Evolutionary conservation across 2,113 vertebrate species (phyloP), one percentile per base, ranked within the genome.

Genomic region (Thalassarche chlororhynchos): DNA sequence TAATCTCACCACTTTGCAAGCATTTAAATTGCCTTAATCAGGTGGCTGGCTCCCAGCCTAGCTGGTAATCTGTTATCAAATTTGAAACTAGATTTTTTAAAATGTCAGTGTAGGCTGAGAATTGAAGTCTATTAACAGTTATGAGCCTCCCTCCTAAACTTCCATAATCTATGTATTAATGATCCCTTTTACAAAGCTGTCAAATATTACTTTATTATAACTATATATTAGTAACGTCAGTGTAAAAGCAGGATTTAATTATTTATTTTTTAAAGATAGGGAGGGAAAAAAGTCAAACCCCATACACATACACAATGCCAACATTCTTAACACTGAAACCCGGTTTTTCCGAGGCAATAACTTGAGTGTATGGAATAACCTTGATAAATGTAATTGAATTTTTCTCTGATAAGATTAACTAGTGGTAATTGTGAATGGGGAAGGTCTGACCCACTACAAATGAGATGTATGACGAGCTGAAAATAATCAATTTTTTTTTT

Each of bases 311-410:
- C 97, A 98, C 98, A 99, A 99, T 98, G 98, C 94, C 94, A 93
- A 92, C 97, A 97, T 98, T 98, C 97, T 97, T 96, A 97, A 97
- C 94, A 96, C 95, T 94, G 96, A 98, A 98, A 99, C 98, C 96
- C 65, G 93, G 87, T 97, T 97, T 97, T 98, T 97, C 96, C 54
- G 38, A 96, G 97, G 98, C 97, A 98, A 98, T 98, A 98, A 98
- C 98, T 99, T 98, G 97, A 98, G 98, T 98, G 98, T 98, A 97
- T 98, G 97, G 98, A 99, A 99, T 99, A 99, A 99, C 99, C 99
- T 99, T 99, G 99, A 99, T 99, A 99, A 99, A 99, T 99, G 98
- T 99, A 99, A 99, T 99, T 99, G 99, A 99, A 99, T 99, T 99
- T 99, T 98, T 97, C 98, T 98, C 97, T 98, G 99, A 99, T 99